Evolutionary conservation across 2,113 vertebrate genomes (phyloP).

Genomic region (Forbesichthys papilliferus): DNA sequence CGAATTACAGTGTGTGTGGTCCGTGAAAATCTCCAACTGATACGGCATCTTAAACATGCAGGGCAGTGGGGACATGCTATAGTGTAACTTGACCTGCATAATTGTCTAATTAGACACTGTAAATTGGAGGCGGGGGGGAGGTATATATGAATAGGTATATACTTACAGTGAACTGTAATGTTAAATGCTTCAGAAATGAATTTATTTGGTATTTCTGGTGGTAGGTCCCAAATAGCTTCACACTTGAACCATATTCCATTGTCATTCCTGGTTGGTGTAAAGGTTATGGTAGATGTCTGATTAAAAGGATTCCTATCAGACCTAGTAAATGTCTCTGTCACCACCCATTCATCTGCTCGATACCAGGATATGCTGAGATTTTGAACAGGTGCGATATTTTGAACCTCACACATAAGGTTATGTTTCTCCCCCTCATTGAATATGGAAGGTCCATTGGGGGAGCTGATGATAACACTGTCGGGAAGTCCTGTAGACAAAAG

Average conservation of each 20-base stretch:
- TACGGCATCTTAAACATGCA: too few species aligned
- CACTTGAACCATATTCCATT: slow-evolving; percentile 57
- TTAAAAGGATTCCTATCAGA: rapidly evolving
- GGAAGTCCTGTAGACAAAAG: slow-evolving; percentile 56
- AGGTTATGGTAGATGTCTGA: neutral
- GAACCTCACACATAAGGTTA: slow-evolving; percentile 55
- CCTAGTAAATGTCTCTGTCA: rapidly evolving
- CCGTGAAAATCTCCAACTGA: neutral
- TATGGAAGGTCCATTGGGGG: neutral
- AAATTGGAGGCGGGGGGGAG: too few species aligned
- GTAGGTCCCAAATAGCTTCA: slow-evolving; percentile 62
- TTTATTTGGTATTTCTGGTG: neutral
- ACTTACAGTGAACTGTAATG: slow-evolving; percentile 59
- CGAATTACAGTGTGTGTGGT: neutral
- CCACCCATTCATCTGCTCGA: neutral
- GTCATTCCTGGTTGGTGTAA: slow-evolving; percentile 23
- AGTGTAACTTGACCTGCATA: too few species aligned
- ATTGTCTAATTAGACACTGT: too few species aligned
- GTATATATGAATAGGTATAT: neutral
- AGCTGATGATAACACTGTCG: slow-evolving; percentile 48
- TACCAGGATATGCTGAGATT: slow-evolving; percentile 49
- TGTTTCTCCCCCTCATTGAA: neutral
- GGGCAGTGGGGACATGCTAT: too few species aligned
- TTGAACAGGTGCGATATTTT: slow-evolving; percentile 22
- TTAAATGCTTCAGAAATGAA: neutral